Conservation (phyloP, 2,888 invertebrate species). For the Gastrophysa polygoni region DNA sequence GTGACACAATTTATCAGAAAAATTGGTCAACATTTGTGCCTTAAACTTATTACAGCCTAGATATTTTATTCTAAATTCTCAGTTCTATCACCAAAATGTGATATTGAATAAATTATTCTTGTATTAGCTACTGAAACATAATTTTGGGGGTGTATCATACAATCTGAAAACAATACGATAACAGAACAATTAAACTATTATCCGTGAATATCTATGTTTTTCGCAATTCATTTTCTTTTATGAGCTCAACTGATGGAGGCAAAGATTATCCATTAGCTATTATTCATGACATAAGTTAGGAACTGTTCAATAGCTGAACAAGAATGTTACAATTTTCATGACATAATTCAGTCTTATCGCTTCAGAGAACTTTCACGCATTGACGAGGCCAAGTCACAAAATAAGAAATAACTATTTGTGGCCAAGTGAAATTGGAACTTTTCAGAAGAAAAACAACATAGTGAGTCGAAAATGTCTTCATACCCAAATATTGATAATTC, state of each 20-base stretch:
- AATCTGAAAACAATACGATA: too few relatives aligned
- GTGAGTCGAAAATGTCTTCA: too few relatives aligned
- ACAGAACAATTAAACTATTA: too few relatives aligned
- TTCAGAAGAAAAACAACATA: too few relatives aligned
- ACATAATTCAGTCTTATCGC: not conserved
- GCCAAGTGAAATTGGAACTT: too few relatives aligned
- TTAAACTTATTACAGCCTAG: constrained; percentile 3
- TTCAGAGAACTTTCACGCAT: not conserved
- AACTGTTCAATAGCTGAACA: not conserved
- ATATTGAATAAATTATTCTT: constrained; percentile 16
- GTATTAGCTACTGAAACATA: not conserved
- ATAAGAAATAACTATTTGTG: too few relatives aligned
- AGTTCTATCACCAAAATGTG: constrained; percentile 22
- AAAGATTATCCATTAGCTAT: too few relatives aligned
- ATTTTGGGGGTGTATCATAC: too few relatives aligned
- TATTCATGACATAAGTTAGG: not conserved
- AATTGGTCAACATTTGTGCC: not conserved
- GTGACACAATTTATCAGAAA: not conserved
- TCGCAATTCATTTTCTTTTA: too few relatives aligned
- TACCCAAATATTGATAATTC: too few relatives aligned
- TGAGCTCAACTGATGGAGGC: too few relatives aligned
- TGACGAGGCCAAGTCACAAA: not conserved
- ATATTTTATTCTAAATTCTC: constrained; percentile 15
- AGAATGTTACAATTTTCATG: not conserved
- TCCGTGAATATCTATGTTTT: too few relatives aligned